A percentile compares a stretch with the other conserved stretches of the same genome.
Evolutionary conservation across 92 coral and sea anemone genomes (phyloP).

Genomic region (Epizoanthus stellaris): DNA sequence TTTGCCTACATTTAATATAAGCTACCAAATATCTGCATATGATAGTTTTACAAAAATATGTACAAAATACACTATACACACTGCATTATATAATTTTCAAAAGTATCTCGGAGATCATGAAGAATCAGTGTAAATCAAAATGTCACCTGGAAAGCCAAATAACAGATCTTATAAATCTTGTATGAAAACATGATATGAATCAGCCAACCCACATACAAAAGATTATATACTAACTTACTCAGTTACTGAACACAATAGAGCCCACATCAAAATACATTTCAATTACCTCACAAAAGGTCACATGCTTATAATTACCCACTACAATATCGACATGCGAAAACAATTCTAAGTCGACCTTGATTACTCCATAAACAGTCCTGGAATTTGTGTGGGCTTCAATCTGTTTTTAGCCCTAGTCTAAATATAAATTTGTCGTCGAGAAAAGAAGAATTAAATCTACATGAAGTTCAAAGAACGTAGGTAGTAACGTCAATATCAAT

Average conservation of each 20-base stretch:
- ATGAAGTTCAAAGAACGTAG: neutral
- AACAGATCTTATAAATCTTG: too few species aligned
- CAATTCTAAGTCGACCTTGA: neutral
- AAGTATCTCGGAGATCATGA: too few species aligned
- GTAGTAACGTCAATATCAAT: too few species aligned
- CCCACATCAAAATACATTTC: neutral
- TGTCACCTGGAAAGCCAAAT: too few species aligned
- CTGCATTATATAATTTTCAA: too few species aligned
- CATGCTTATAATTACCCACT: neutral
- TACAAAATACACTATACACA: too few species aligned
- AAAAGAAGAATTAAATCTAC: neutral
- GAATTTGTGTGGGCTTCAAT: neutral
- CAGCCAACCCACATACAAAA: neutral
- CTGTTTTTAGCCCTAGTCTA: constrained; percentile 8
- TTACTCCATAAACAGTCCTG: constrained; percentile 6
- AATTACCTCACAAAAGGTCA: constrained; percentile 4
- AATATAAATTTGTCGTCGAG: neutral
- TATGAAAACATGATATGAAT: too few species aligned
- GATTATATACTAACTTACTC: neutral
- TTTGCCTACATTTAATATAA: too few species aligned
- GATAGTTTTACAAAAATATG: too few species aligned
- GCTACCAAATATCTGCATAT: too few species aligned
- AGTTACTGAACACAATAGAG: neutral
- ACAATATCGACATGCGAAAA: neutral
- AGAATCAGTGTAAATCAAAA: too few species aligned